Evolutionary conservation across 92 coral and sea anemone species (phyloP).

Genomic region (Paragorgia papillata): DNA sequence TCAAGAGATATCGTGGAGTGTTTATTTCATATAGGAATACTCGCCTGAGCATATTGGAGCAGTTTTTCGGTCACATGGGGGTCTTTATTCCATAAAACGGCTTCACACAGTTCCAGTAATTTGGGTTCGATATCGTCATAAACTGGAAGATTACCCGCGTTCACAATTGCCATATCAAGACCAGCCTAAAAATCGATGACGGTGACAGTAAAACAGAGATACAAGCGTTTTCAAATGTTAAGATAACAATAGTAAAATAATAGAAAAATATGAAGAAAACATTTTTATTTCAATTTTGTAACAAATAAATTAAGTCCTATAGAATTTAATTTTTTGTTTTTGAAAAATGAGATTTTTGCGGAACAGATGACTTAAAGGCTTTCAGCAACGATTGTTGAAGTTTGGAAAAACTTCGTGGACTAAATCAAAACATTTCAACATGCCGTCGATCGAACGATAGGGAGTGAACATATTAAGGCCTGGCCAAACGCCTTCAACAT

Average conservation of each 20-base stretch:
- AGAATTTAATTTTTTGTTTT: too few species aligned
- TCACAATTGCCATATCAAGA: constrained; percentile 97
- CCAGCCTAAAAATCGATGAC: constrained; percentile 67
- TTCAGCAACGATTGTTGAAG: too few species aligned
- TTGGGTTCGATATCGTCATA: constrained; percentile 95
- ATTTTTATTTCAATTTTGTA: neutral
- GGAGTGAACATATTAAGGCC: too few species aligned
- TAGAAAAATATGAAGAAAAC: neutral
- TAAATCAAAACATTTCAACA: too few species aligned
- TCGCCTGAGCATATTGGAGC: constrained; percentile 82
- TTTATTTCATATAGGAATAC: too few species aligned
- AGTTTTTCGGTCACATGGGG: constrained; percentile 89
- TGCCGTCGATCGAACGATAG: too few species aligned
- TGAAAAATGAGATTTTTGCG: too few species aligned
- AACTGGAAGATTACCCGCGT: constrained; percentile 92
- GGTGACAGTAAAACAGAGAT: neutral
- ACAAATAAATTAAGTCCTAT: too few species aligned
- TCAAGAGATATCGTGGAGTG: too few species aligned
- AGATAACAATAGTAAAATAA: neutral
- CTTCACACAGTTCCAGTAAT: constrained; percentile 85
- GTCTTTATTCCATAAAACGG: constrained; percentile 91
- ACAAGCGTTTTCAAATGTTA: neutral
- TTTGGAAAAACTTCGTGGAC: too few species aligned
- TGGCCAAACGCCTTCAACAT: too few species aligned
- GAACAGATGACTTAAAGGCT: too few species aligned